Conservation (phyloP, 2,797 vertebrate species). For the Scolopax rusticola region DNA sequence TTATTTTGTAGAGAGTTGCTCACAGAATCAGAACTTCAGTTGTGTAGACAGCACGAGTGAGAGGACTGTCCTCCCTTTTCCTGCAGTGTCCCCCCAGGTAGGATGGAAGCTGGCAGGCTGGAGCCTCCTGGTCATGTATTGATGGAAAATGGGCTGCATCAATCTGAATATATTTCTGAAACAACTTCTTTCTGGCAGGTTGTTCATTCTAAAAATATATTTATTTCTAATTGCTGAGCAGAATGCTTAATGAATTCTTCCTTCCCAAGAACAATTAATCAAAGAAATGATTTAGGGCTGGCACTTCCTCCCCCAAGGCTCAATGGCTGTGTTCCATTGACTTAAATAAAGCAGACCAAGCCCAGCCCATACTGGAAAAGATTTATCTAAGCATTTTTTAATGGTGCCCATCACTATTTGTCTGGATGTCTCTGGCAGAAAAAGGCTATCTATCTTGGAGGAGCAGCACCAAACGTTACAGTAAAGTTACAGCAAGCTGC, state of each 20-base stretch:
- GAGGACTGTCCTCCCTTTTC: not conserved
- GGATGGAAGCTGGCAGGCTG: conserved; percentile 7
- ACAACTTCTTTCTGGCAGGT: conserved; percentile 70
- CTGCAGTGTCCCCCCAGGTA: not conserved
- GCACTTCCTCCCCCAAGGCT: conserved; percentile 44
- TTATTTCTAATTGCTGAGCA: conserved; percentile 66
- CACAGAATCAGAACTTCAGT: not conserved
- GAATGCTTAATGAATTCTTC: conserved; percentile 71
- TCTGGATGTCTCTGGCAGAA: not conserved
- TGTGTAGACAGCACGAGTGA: not conserved
- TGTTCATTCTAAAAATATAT: conserved; percentile 68
- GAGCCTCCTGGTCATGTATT: not conserved
- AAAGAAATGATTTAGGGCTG: conserved; percentile 56
- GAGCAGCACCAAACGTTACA: not conserved
- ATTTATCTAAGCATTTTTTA: conserved; percentile 25
- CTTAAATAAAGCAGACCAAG: conserved; percentile 38
- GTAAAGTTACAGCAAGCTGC: not conserved
- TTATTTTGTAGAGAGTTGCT: not conserved
- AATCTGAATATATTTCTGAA: conserved; percentile 50
- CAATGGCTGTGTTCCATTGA: conserved; percentile 54
- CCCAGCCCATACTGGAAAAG: not conserved
- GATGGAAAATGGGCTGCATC: conserved; percentile 52
- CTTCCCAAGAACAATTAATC: conserved; percentile 70
- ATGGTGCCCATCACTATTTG: conserved; percentile 2
- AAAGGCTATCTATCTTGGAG: not conserved